A percentile compares a stretch with the other conserved stretches of the same genome.
Conservation (phyloP, 2,888 invertebrate genomes). For the Ceraclea dissimilis region DNA sequence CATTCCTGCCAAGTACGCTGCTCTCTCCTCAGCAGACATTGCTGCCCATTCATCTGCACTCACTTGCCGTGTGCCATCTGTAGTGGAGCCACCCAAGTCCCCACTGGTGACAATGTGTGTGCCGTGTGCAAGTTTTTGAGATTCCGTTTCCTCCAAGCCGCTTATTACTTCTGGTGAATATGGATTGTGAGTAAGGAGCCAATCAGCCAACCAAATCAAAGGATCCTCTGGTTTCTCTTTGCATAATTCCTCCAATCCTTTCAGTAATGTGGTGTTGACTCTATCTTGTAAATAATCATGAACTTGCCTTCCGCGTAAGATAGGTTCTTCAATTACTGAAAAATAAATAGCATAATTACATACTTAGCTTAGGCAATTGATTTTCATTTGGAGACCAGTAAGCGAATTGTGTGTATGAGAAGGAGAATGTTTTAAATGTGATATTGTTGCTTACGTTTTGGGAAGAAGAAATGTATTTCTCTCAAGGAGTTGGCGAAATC, state of each 20-base stretch:
- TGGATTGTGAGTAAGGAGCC: slow-evolving; percentile 67
- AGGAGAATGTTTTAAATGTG: too few relatives aligned
- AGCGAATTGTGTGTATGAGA: too few relatives aligned
- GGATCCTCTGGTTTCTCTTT: slow-evolving; percentile 69
- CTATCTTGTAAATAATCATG: slow-evolving; percentile 61
- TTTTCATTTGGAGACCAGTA: too few relatives aligned
- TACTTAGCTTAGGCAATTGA: too few relatives aligned
- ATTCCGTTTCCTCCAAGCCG: slow-evolving; percentile 15
- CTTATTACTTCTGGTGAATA: slow-evolving; percentile 51
- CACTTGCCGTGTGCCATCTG: background rate
- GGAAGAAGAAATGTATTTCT: slow-evolving; percentile 86
- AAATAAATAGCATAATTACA: background rate
- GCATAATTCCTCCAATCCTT: slow-evolving; percentile 58
- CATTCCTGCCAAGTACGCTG: background rate
- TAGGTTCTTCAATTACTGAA: slow-evolving; percentile 69
- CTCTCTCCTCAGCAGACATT: background rate
- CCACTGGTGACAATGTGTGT: too few relatives aligned
- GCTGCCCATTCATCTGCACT: background rate
- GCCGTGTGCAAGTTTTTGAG: background rate
- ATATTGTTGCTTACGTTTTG: slow-evolving; percentile 62
- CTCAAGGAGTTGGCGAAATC: slow-evolving; percentile 55
- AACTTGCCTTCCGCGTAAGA: slow-evolving; percentile 53
- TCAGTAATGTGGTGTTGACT: slow-evolving; percentile 56
- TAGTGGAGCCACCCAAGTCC: background rate
- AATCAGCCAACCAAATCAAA: slow-evolving; percentile 68